phyloP scores from a whole-genome alignment of 2,113 vertebrate genomes.

The Podilymbus podiceps region DNA sequence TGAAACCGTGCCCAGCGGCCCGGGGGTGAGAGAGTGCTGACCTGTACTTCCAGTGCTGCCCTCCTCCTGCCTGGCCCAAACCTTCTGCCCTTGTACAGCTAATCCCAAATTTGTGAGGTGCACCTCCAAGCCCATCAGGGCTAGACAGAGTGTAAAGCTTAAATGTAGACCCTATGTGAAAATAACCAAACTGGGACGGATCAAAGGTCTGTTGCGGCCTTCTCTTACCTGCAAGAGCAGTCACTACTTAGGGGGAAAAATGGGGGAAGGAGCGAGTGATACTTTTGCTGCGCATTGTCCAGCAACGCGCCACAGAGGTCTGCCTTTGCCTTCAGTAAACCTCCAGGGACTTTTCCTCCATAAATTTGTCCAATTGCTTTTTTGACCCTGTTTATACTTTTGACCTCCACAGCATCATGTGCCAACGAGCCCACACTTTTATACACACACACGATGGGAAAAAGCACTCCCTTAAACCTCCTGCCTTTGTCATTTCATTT shows the following conservation, averaged over 20 bases:
- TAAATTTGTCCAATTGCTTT: conserved; percentile 23
- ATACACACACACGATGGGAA: not conserved
- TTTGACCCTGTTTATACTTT: conserved; percentile 54
- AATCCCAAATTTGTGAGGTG: not conserved
- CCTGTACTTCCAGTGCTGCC: not conserved
- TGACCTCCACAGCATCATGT: conserved; percentile 33
- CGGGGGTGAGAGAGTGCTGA: accelerated
- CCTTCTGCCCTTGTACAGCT: not conserved
- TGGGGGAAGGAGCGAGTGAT: not conserved
- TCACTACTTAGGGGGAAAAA: not conserved
- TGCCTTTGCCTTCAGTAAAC: conserved; percentile 34
- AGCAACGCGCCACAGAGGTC: not conserved
- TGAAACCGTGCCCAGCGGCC: accelerated
- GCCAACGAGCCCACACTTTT: not conserved
- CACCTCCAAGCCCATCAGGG: not conserved
- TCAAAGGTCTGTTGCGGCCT: not conserved
- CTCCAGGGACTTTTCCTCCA: conserved; percentile 53
- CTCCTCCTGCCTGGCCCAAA: not conserved
- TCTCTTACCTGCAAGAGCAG: not conserved
- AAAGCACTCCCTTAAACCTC: not conserved
- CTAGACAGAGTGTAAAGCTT: not conserved
- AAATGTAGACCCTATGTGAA: not conserved
- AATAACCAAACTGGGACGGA: not conserved
- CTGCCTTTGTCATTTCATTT: not conserved
- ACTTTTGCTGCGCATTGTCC: not conserved